Evolutionary conservation across 2,797 vertebrate species (phyloP).

Genomic region (Acipenser ruthenus): DNA sequence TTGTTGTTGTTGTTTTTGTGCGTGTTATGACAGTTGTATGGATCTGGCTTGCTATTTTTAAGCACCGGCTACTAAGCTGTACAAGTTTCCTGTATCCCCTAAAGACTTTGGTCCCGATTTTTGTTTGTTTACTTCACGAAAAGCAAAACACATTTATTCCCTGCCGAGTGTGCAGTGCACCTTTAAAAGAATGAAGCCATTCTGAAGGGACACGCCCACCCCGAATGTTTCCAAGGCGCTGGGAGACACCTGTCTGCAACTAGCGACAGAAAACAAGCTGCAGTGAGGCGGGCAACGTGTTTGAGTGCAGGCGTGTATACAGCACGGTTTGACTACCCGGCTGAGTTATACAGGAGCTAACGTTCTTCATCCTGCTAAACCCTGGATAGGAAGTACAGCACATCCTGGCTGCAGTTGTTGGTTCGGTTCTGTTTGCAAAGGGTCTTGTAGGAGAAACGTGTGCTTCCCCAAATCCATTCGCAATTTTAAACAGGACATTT

Average conservation of each 20-base stretch:
- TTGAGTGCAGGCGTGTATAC: background rate
- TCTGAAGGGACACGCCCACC: slow-evolving; percentile 41
- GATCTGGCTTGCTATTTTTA: background rate
- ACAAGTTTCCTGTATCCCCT: background rate
- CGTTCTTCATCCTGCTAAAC: slow-evolving; percentile 3
- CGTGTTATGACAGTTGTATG: background rate
- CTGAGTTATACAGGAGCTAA: background rate
- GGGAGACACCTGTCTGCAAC: background rate
- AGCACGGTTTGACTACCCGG: background rate
- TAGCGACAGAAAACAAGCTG: background rate
- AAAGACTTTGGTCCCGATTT: background rate
- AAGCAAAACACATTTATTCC: too few relatives aligned
- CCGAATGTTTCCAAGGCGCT: slow-evolving; percentile 14
- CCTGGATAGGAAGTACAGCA: background rate
- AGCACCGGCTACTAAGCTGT: background rate
- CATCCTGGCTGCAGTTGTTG: slow-evolving; percentile 12
- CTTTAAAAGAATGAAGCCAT: background rate
- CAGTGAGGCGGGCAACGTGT: background rate
- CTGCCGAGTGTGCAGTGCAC: background rate
- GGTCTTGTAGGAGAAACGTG: slow-evolving; percentile 4
- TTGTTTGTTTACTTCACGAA: too few relatives aligned
- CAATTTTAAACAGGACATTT: background rate
- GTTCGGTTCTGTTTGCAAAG: slow-evolving; percentile 24
- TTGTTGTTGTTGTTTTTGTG: background rate
- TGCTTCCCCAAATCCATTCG: too few relatives aligned